Evolutionary conservation across 2,113 vertebrate genomes (phyloP), one percentile per base, ranked within the genome.

Genomic region (Hyperoodon ampullatus): DNA sequence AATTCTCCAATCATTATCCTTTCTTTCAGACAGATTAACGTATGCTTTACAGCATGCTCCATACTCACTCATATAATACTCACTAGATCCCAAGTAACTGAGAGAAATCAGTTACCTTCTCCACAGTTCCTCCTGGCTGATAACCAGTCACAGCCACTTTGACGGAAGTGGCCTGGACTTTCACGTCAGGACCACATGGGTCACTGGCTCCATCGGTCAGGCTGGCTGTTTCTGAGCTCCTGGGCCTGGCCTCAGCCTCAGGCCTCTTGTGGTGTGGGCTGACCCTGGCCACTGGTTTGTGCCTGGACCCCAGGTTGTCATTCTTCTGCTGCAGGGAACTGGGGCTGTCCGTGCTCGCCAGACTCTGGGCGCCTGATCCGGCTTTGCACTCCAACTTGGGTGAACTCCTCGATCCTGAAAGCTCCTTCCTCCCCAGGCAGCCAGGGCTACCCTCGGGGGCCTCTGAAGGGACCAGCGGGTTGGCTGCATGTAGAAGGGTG

Each of bases 301-400:
- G 97, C 1, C 96, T 97, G 65, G 94, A 83, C 11, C 94, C 30
- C 1, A 97, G 96, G 14, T 98, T 99, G 72, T 99, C 99, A 0
- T 2, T 86, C 97, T 98, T 99, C 78, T 98, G 96, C 72, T 98
- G 98, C 28, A 98, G 95, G 26, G 98, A 93, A 72, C 97, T 98
- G 14, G 99, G 96, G 55, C 98, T 98, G 95, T 99, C 99, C 0
- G 94, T 98, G 95, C 98, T 99, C 98, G 98, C 98, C 97, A 98
- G 98, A 93, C 98, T 99, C 97, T 99, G 99, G 60, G 99, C 98
- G 53, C 99, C 98, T 0, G 98, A 98, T 47, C 99, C 98, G 7
- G 99, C 99, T 98, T 98, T 99, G 97, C 99, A 99, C 93, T 99
- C 99, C 61, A 99, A 95, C 97, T 99, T 99, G 47, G 99, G 99